These are phyloP conservation scores for Salarias fasciatus DNA, from an alignment of 2,797 vertebrate species.

Conservation along the genomic window DNA sequence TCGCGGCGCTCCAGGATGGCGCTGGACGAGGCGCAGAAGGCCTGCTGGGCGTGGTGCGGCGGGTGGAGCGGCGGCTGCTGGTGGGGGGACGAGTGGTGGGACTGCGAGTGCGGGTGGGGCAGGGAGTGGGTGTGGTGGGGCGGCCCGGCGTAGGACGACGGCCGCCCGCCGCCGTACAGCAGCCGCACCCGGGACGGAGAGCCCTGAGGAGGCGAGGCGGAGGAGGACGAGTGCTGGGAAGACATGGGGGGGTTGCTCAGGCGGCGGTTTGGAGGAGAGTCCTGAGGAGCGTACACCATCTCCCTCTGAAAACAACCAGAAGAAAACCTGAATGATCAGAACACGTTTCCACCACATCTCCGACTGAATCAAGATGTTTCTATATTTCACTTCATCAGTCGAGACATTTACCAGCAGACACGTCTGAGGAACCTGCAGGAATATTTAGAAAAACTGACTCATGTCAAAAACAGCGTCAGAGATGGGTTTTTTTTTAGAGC, in stretches of 20 bases:
- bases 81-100: slow-evolving; percentile 89
- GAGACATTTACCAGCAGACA: too few relatives aligned
- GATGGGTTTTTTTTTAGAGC: too few relatives aligned
- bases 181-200: slow-evolving; percentile 92
- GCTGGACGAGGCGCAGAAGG: slow-evolving; percentile 93
- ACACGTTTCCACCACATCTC: too few relatives aligned
- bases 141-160: slow-evolving; percentile 92
- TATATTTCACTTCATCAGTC: too few relatives aligned
- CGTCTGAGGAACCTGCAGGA: too few relatives aligned
- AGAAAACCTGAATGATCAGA: too few relatives aligned
- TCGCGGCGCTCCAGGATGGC: slow-evolving; percentile 96
- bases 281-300: slow-evolving; percentile 94
- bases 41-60: slow-evolving; percentile 80
- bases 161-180: slow-evolving; percentile 91
- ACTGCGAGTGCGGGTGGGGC: slow-evolving; percentile 79
- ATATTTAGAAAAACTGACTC: too few relatives aligned
- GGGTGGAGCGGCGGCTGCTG: slow-evolving; percentile 73
- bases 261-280: slow-evolving; percentile 92
- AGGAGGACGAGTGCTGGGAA: slow-evolving; percentile 80
- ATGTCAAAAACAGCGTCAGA: too few relatives aligned
- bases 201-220: slow-evolving; percentile 86
- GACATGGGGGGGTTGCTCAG: slow-evolving; percentile 87
- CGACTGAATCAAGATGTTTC: too few relatives aligned
- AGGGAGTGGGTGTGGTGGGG: slow-evolving; percentile 81
- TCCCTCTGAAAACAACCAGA: slow-evolving; percentile 89